A percentile compares a stretch with the other conserved stretches of the same genome.
phyloP scores from a whole-genome alignment of 2,113 vertebrate species.

The Potamarius usumacintae region DNA sequence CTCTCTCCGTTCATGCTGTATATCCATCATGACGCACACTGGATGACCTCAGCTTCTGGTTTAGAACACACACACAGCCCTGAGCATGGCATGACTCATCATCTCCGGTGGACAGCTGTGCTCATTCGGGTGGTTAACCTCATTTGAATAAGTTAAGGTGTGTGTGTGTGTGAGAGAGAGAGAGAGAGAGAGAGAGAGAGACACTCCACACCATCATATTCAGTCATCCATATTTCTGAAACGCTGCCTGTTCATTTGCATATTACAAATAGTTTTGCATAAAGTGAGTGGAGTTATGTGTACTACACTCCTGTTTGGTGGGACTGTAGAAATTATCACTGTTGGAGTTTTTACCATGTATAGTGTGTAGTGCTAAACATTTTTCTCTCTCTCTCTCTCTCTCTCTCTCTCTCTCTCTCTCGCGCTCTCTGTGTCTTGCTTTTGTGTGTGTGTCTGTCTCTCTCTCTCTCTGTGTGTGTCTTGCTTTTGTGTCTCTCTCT shows the following conservation, averaged over 20 bases:
- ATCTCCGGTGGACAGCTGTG: constrained; percentile 29
- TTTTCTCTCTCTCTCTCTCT: not conserved
- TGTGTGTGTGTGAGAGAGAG: constrained; percentile 2
- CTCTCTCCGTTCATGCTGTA: constrained; percentile 58
- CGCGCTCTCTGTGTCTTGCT: not conserved
- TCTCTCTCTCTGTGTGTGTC: not conserved
- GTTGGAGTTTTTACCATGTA: not conserved
- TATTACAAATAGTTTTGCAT: not conserved
- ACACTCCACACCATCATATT: not conserved
- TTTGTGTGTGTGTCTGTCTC: not conserved
- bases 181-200: not conserved
- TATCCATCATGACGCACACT: constrained; percentile 4
- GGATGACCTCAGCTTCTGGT: constrained; percentile 36
- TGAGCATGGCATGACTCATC: constrained; percentile 33
- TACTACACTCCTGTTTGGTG: not conserved
- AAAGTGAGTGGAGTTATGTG: not conserved
- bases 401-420: not conserved
- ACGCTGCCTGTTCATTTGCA: not conserved
- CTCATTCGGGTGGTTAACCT: constrained; percentile 9
- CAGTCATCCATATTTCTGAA: not conserved
- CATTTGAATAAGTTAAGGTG: not conserved
- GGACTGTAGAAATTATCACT: constrained; percentile 4
- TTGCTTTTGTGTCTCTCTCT: not conserved
- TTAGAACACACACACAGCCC: not conserved
- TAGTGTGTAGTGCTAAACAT: not conserved